Percentiles rank a stretch among this genome's conserved stretches.
Evolutionary conservation across 2,113 vertebrate genomes (phyloP).

Genomic region (Anhinga anhinga): DNA sequence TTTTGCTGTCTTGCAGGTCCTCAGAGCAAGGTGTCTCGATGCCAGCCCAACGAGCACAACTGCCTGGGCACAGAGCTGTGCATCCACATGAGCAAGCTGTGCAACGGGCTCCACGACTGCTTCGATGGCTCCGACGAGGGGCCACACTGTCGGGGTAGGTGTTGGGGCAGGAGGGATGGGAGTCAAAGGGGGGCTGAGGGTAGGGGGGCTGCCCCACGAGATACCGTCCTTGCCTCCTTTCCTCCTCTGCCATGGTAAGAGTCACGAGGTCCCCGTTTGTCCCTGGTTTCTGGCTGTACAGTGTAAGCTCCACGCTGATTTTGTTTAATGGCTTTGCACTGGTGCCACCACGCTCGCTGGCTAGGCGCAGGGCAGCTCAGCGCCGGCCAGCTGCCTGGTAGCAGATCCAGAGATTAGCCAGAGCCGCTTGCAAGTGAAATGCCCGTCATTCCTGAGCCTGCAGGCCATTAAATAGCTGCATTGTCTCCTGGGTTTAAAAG

Average conservation of each 20-base stretch:
- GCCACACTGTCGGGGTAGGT: slow-evolving; percentile 87
- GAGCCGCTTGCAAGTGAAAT: slow-evolving; percentile 24
- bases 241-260: accelerated
- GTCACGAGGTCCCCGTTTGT: accelerated
- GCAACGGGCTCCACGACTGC: slow-evolving; percentile 88
- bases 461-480: slow-evolving; percentile 20
- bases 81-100: slow-evolving; percentile 90
- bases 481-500: slow-evolving; percentile 40
- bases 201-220: accelerated
- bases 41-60: slow-evolving; percentile 90
- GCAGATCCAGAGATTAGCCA: slow-evolving; percentile 44
- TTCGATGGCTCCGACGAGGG: slow-evolving; percentile 90
- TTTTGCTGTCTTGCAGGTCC: slow-evolving; percentile 76
- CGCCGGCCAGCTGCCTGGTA: accelerated
- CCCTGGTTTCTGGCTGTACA: background rate
- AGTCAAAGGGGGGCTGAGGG: background rate
- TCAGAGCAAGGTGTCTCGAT: slow-evolving; percentile 86
- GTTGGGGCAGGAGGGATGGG: background rate
- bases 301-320: background rate
- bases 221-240: accelerated
- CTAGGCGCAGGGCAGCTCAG: background rate
- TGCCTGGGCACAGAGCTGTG: slow-evolving; percentile 91
- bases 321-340: background rate
- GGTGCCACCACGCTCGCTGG: background rate
- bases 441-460: slow-evolving; percentile 37